Evolutionary conservation across 2,888 invertebrate genomes (phyloP).

Genomic region (Nymphalis polychloros): DNA sequence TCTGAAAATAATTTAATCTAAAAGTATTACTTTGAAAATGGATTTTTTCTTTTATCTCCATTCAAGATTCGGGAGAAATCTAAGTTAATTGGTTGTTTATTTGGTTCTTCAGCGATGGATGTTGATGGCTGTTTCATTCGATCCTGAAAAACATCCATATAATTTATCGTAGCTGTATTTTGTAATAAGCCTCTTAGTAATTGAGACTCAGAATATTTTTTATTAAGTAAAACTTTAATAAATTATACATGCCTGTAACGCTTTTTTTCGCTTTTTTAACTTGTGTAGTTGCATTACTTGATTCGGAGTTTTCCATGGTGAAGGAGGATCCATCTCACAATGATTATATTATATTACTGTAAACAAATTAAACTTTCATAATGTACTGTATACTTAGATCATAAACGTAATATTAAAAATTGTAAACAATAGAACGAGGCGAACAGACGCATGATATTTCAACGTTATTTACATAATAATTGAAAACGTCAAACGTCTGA

Average conservation of each 20-base stretch:
- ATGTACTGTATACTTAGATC: not conserved
- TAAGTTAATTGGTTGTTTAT: conserved; percentile 56
- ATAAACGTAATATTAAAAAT: not conserved
- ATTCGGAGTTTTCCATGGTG: conserved; percentile 83
- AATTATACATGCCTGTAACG: conserved; percentile 83
- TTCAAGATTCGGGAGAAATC: conserved; percentile 74
- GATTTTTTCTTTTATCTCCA: conserved; percentile 88
- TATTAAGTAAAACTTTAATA: conserved; percentile 12
- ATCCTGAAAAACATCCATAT: conserved; percentile 52
- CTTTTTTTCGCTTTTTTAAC: conserved; percentile 88
- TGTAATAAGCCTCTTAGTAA: too few relatives aligned
- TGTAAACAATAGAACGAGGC: not conserved
- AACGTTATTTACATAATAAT: conserved; percentile 9
- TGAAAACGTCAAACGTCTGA: not conserved
- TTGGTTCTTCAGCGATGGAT: conserved; percentile 52
- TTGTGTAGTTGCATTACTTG: conserved; percentile 88
- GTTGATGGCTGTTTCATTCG: conserved; percentile 71
- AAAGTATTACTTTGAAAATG: conserved; percentile 84
- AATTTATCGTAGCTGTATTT: not conserved
- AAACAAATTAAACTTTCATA: conserved; percentile 4
- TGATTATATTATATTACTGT: not conserved
- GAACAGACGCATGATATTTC: not conserved
- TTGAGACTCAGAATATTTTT: not conserved
- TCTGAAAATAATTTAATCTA: not conserved
- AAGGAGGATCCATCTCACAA: conserved; percentile 64